Conservation (phyloP, 2,797 vertebrate species). For the Phrynocephalus vlangalii region DNA sequence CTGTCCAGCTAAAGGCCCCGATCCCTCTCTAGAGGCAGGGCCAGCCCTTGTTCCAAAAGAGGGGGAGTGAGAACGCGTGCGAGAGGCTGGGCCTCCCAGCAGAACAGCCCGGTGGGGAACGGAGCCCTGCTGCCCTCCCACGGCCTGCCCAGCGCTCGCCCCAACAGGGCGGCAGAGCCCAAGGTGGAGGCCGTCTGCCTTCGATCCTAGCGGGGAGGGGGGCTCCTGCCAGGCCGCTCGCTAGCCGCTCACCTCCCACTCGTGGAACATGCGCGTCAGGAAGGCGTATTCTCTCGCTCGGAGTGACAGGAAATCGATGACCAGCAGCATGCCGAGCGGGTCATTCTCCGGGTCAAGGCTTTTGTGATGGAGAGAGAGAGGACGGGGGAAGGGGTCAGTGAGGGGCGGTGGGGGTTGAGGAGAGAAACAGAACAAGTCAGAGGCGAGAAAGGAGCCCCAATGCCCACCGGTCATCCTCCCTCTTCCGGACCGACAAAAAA, state of each 20-base stretch:
- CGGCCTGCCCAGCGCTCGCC: no score
- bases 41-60: no score
- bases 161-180: background rate
- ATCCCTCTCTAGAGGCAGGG: no score
- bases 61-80: no score
- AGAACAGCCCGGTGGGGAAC: no score
- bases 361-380: constrained; percentile 9
- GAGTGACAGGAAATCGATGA: constrained; percentile 91
- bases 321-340: constrained; percentile 92
- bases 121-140: background rate
- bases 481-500: constrained; percentile 71
- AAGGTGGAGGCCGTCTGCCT: background rate
- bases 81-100: background rate
- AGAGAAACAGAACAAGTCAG: background rate
- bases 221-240: rapidly evolving
- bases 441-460: background rate
- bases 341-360: constrained; percentile 95
- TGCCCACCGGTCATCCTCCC: background rate
- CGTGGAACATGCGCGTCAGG: constrained; percentile 88
- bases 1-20: background rate
- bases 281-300: constrained; percentile 88
- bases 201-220: rapidly evolving
- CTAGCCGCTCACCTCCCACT: constrained; percentile 90
- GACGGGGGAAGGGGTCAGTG: no score
- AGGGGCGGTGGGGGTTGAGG: no score